phyloP scores from a whole-genome alignment of 2,888 invertebrate genomes.

The Lordiphosa andalusiaca region DNA sequence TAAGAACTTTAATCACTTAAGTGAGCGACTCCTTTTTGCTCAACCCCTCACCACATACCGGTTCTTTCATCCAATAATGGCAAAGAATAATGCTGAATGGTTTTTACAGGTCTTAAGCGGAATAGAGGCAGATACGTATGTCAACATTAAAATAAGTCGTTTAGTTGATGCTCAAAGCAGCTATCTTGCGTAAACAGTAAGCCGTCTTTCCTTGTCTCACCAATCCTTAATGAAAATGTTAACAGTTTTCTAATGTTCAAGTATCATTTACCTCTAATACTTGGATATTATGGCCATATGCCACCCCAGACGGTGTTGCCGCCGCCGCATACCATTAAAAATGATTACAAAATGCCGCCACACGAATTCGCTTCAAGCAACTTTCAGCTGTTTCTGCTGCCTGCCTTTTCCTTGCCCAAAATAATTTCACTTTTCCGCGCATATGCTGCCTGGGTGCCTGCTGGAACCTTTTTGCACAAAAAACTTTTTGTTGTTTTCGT shows the following conservation, averaged over 20 bases:
- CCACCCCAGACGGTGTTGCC: constrained; percentile 38
- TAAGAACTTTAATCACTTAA: too few species aligned
- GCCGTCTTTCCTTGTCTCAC: too few species aligned
- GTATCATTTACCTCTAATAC: constrained; percentile 15
- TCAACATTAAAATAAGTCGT: too few species aligned
- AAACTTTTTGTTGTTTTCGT: constrained; percentile 25
- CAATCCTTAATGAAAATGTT: constrained; percentile 15
- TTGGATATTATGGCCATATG: constrained; percentile 26
- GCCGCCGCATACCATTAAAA: constrained; percentile 52
- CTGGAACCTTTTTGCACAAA: constrained; percentile 28
- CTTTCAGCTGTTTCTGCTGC: neutral
- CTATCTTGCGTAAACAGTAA: too few species aligned
- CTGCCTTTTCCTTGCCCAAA: constrained; percentile 12
- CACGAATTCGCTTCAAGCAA: constrained; percentile 20
- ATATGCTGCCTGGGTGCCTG: constrained; percentile 49
- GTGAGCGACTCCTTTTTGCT: too few species aligned
- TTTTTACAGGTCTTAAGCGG: too few species aligned
- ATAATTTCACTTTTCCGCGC: constrained; percentile 68
- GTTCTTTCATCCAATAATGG: too few species aligned
- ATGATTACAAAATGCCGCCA: constrained; percentile 59
- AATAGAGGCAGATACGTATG: too few species aligned
- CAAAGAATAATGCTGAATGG: too few species aligned
- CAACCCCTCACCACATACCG: too few species aligned
- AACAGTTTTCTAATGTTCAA: constrained; percentile 24
- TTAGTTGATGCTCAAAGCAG: too few species aligned